Evolutionary conservation across 2,888 invertebrate genomes (phyloP).

Genomic region (Drymonia ruficornis): DNA sequence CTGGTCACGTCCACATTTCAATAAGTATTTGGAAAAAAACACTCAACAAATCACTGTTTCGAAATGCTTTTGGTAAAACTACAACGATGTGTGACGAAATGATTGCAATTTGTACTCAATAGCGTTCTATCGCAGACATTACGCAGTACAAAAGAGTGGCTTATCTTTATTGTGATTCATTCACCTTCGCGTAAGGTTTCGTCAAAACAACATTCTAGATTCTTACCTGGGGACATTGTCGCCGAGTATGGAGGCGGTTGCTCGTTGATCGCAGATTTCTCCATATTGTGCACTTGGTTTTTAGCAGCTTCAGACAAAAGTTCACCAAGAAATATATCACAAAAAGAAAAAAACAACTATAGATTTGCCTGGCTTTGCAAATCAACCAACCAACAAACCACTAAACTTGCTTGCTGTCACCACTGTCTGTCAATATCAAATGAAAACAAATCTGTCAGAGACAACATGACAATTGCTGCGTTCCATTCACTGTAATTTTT

Average conservation of each 20-base stretch:
- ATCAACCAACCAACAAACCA: constrained; percentile 7
- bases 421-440: constrained; percentile 30
- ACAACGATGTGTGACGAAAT: neutral
- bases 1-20: neutral
- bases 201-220: constrained; percentile 33
- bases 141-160: constrained; percentile 47
- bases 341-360: constrained; percentile 35
- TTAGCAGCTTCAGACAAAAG: constrained; percentile 15
- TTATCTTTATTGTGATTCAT: constrained; percentile 65
- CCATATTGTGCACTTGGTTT: constrained; percentile 53
- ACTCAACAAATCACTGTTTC: neutral
- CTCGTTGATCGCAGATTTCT: constrained; percentile 68
- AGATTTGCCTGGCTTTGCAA: constrained; percentile 15
- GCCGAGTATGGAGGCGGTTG: constrained; percentile 84
- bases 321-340: constrained; percentile 22
- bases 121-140: constrained; percentile 22
- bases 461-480: too few species aligned
- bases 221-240: constrained; percentile 61
- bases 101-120: constrained; percentile 10
- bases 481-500: too few species aligned
- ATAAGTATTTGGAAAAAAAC: constrained; percentile 1
- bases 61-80: neutral
- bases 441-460: too few species aligned
- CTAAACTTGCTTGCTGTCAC: too few species aligned
- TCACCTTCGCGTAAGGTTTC: constrained; percentile 37